Base-by-base conservation (phyloP, 1,140 invertebrate species). In the Caenorhabditis latens region DNA sequence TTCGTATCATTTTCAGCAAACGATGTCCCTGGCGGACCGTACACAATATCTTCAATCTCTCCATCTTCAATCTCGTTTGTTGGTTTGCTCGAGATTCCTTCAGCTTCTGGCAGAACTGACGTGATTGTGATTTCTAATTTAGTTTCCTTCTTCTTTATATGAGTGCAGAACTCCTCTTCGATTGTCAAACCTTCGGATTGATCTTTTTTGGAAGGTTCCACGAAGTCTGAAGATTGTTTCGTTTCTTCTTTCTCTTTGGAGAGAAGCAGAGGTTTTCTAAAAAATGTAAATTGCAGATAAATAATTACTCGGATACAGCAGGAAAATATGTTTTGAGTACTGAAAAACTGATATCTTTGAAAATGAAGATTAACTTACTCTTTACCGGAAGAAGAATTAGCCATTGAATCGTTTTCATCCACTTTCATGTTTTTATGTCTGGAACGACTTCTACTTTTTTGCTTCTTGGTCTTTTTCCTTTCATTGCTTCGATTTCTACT, bases 391-490 rank as follows among this genome's bases (percentile, higher is more conserved):
- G 32, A 32, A 32, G 32, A 32, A 32, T 32, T 32, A 32, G 32
- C 32, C 32, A 32, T 32, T 46, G 40, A 19, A 14, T 71, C 14
- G 5, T 19, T 16, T 6, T 79, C 16, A 6, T 79, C 19, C 8
- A 53, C 11, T 79, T 2, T 4, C 24, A 9, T 13, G 2, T 13
- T 21, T 50, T 50, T n/a, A 13, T 14, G 8, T 50, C 71, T 50
- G 50, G 46, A 50, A 50, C 71, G 46, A 24, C 71, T 79, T 21
- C 71, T n/a, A 24, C 71, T 79, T 91, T 79, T 91, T 90, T 83
- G 89, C 90, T 57, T 91, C 89, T n/a, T 86, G 89, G 53, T 90
- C 88, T 13, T 90, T 84, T 11, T 88, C 84, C 50, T 88, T 88
- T 40, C 85, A 82, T 42, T 90, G 61, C 75, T 88, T 89, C 43